These are phyloP conservation scores for Erpobdella octoculata DNA, from an alignment of 2,888 invertebrate genomes.

Conservation along the genomic window DNA sequence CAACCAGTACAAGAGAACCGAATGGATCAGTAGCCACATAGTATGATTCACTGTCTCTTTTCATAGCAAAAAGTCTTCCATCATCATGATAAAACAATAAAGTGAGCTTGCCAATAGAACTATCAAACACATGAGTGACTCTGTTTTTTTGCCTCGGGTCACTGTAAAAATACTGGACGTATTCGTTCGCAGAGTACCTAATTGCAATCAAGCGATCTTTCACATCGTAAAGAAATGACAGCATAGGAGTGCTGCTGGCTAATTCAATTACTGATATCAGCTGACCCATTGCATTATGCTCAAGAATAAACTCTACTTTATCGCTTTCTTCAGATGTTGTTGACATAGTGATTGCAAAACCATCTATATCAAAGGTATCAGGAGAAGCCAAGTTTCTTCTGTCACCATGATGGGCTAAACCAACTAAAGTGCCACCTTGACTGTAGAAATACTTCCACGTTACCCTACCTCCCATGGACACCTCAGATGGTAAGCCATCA, in stretches of 20 bases:
- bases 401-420: constrained; percentile 68
- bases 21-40: constrained; percentile 48
- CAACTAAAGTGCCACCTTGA: constrained; percentile 66
- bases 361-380: constrained; percentile 81
- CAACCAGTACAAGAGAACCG: constrained; percentile 88
- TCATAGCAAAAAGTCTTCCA: constrained; percentile 47
- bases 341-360: constrained; percentile 53
- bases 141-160: constrained; percentile 74
- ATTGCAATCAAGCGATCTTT: constrained; percentile 68
- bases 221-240: constrained; percentile 83
- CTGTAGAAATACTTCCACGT: constrained; percentile 48
- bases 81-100: constrained; percentile 83
- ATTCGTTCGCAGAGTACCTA: constrained; percentile 54
- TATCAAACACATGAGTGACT: constrained; percentile 88
- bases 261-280: constrained; percentile 75
- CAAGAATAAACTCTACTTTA: constrained; percentile 71
- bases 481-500: constrained; percentile 84
- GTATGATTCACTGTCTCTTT: constrained; percentile 42
- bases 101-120: constrained; percentile 72
- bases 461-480: constrained; percentile 52
- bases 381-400: constrained; percentile 80
- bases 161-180: constrained; percentile 91
- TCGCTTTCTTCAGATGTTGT: constrained; percentile 69
- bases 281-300: constrained; percentile 85
- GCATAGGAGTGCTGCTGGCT: constrained; percentile 76